Conservation (phyloP, 2,888 invertebrate species). For the Antitype chi region DNA sequence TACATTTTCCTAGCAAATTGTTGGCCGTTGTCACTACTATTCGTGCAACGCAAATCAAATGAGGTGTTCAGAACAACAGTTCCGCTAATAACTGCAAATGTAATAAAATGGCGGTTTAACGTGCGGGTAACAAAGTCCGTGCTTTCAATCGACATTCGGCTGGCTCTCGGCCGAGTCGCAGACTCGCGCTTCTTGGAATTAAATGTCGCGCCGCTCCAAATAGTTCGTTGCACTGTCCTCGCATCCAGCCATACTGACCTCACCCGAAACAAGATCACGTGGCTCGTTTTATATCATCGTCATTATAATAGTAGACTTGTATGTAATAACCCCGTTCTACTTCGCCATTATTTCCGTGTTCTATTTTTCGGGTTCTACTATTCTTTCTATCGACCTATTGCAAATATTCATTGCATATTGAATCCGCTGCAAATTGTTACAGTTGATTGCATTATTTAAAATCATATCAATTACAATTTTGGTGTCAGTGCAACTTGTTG, state of each 20-base stretch:
- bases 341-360: conserved; percentile 34
- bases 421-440: conserved; percentile 40
- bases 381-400: conserved; percentile 23
- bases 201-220: conserved; percentile 81
- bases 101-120: conserved; percentile 63
- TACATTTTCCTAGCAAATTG: conserved; percentile 21
- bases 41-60: conserved; percentile 57
- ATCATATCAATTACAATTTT: conserved; percentile 57
- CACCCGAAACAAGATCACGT: conserved; percentile 45
- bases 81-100: conserved; percentile 60
- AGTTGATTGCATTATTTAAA: conserved; percentile 56
- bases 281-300: conserved; percentile 30
- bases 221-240: conserved; percentile 83
- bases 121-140: conserved; percentile 56
- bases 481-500: conserved; percentile 38
- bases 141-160: conserved; percentile 63
- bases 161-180: conserved; percentile 73
- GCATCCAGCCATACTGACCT: conserved; percentile 59
- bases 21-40: conserved; percentile 41
- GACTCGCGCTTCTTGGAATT: conserved; percentile 78
- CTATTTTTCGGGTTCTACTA: conserved; percentile 6
- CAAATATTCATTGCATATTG: conserved; percentile 29
- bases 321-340: not conserved
- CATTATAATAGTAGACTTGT: conserved; percentile 16
- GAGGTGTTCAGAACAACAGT: conserved; percentile 58